A percentile compares a stretch with the other conserved stretches of the same genome.
phyloP scores from a whole-genome alignment of 2,797 vertebrate genomes.

The Eutrigla gurnardus region DNA sequence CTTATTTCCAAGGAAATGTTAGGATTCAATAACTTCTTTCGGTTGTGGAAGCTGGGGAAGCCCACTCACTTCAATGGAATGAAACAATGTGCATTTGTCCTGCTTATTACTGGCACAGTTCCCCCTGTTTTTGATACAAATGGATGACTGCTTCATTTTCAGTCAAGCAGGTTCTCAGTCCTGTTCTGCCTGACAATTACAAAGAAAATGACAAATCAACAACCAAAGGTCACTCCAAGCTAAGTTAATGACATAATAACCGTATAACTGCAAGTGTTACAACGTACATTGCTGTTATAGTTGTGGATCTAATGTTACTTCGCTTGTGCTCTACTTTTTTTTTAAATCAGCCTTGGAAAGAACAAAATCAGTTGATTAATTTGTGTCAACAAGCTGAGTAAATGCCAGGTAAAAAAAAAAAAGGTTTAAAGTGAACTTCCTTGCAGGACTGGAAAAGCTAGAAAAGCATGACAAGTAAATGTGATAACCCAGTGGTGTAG shows the following conservation, averaged over 20 bases:
- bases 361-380: not conserved
- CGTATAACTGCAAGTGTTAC: not conserved
- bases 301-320: not conserved
- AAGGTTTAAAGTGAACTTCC: constrained; percentile 3
- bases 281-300: not conserved
- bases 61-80: not conserved
- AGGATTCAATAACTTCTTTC: too few relatives aligned
- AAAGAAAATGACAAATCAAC: constrained; percentile 23
- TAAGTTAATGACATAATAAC: not conserved
- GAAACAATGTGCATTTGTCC: not conserved
- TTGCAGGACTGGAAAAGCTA: constrained; percentile 48
- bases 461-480: constrained; percentile 40
- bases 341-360: not conserved
- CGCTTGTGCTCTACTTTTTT: not conserved
- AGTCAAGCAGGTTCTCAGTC: constrained; percentile 52
- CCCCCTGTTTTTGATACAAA: not conserved
- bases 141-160: constrained; percentile 14
- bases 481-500: not conserved
- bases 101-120: not conserved
- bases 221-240: not conserved
- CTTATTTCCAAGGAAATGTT: not conserved
- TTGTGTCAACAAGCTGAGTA: constrained; percentile 21
- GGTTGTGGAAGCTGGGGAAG: not conserved
- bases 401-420: constrained; percentile 14
- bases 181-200: constrained; percentile 32